phyloP scores from a whole-genome alignment of 2,888 invertebrate species.

The Antheraea assamensis region DNA sequence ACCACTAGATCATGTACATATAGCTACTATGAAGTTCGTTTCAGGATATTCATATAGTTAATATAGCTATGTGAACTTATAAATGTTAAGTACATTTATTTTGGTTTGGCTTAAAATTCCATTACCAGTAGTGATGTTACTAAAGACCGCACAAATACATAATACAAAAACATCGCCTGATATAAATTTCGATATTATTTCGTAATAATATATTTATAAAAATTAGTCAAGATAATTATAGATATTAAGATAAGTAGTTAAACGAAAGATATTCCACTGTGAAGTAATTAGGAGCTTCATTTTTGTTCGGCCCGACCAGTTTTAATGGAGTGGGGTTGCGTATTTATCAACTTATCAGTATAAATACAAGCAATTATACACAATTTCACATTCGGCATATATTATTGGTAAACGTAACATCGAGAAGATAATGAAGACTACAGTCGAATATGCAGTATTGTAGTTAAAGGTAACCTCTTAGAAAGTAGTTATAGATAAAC shows the following conservation, averaged over 20 bases:
- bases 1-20: too few species aligned
- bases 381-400: background rate
- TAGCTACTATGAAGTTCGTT: too few species aligned
- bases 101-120: background rate
- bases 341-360: background rate
- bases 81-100: background rate
- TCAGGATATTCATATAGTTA: too few species aligned
- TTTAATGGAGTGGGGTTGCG: background rate
- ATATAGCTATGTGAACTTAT: background rate
- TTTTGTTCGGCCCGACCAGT: background rate
- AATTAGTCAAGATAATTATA: conserved; percentile 6
- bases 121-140: background rate
- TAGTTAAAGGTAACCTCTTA: background rate
- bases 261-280: background rate
- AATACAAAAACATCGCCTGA: background rate
- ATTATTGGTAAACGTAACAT: background rate
- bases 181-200: conserved; percentile 5
- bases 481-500: background rate
- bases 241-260: conserved; percentile 7
- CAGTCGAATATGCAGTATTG: background rate
- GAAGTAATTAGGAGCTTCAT: background rate
- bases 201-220: background rate
- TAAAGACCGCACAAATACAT: background rate
- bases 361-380: background rate
- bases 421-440: background rate